Evolutionary conservation across 1,140 invertebrate species (phyloP).

Genomic region (Diachasma alloeum): DNA sequence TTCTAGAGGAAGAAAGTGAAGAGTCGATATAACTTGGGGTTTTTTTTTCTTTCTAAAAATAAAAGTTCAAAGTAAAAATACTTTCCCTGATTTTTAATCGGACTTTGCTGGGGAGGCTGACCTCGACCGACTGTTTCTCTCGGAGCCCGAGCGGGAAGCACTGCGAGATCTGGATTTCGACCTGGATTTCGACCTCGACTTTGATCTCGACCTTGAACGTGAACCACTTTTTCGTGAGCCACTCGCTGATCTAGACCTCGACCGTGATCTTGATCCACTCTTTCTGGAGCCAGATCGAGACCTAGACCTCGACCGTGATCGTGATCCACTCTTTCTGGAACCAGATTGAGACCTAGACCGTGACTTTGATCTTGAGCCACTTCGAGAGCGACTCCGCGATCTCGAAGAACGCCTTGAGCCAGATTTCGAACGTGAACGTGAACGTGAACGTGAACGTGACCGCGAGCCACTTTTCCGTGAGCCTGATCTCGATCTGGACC

Average conservation of each 20-base stretch:
- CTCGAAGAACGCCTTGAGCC: background rate
- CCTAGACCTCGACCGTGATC: conserved; percentile 33
- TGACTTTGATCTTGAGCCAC: conserved; percentile 1
- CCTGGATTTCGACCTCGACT: background rate
- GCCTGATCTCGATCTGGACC: background rate
- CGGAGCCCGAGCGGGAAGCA: background rate
- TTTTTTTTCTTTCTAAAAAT: background rate
- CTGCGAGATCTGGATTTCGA: background rate
- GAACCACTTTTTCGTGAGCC: background rate
- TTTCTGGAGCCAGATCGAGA: conserved; percentile 27
- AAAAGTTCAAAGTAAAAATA: background rate
- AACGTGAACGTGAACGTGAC: background rate
- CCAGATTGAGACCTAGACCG: background rate
- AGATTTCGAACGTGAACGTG: background rate
- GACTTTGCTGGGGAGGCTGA: background rate
- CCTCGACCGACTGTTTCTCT: background rate
- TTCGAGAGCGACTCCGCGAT: background rate
- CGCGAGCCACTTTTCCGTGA: background rate
- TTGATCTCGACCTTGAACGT: background rate
- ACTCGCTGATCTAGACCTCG: conserved; percentile 42
- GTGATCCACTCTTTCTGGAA: conserved; percentile 10
- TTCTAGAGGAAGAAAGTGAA: background rate
- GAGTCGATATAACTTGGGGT: background rate
- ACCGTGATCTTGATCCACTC: conserved; percentile 46
- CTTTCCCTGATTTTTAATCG: background rate